Conservation (phyloP, 2,113 vertebrate species). For the Brachirus orientalis region DNA sequence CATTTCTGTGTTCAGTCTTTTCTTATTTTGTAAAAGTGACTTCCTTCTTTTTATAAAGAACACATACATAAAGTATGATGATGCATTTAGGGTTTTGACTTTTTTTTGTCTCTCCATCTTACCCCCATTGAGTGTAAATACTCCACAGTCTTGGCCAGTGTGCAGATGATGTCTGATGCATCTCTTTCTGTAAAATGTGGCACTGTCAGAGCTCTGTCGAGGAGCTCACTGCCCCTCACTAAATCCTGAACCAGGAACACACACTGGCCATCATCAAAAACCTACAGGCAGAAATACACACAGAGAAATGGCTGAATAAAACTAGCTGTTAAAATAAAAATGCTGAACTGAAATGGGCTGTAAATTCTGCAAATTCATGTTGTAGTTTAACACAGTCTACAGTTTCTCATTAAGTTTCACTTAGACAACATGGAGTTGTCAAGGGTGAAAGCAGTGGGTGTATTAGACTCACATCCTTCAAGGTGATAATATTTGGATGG, state of each 20-base stretch:
- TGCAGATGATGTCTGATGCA: constrained; percentile 90
- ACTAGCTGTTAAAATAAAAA: not conserved
- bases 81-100: not conserved
- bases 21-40: too few relatives aligned
- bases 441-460: not conserved
- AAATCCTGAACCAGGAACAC: constrained; percentile 94
- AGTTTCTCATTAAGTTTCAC: too few relatives aligned
- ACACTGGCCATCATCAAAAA: constrained; percentile 91
- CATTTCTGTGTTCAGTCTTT: too few relatives aligned
- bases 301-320: not conserved
- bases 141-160: constrained; percentile 91
- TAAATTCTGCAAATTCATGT: too few relatives aligned
- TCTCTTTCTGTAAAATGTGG: constrained; percentile 92
- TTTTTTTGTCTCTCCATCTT: constrained; percentile 31
- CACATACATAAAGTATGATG: too few relatives aligned
- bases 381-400: too few relatives aligned
- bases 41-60: too few relatives aligned
- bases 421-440: not conserved
- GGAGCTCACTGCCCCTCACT: constrained; percentile 91
- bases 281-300: constrained; percentile 78
- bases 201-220: constrained; percentile 88
- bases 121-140: constrained; percentile 96
- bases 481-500: constrained; percentile 93
- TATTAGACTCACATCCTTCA: constrained; percentile 90
- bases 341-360: too few relatives aligned